Conservation (phyloP, 2,888 invertebrate genomes). For the Meghimatium bilineatum region DNA sequence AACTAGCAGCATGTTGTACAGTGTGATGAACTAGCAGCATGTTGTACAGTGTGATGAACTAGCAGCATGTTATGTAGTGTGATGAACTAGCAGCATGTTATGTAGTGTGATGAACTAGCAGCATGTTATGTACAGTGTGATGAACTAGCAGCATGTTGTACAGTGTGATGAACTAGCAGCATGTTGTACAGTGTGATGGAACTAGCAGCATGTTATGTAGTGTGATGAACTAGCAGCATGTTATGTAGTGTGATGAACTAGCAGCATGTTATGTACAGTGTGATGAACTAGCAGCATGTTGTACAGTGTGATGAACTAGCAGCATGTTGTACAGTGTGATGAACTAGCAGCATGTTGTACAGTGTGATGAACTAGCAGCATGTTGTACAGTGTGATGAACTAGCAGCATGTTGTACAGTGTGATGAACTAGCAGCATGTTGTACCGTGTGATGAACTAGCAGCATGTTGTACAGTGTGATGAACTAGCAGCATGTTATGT, state of each 20-base stretch:
- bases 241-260: too few species aligned
- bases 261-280: neutral
- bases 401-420: too few species aligned
- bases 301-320: neutral
- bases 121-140: constrained; percentile 18
- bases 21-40: neutral
- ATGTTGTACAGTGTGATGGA: too few species aligned
- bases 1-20: neutral
- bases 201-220: neutral
- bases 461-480: neutral
- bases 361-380: constrained; percentile 20
- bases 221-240: neutral
- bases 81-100: too few species aligned
- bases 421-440: too few species aligned
- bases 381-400: constrained; percentile 12
- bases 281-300: neutral
- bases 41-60: neutral
- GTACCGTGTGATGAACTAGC: neutral
- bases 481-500: neutral
- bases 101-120: too few species aligned
- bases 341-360: too few species aligned
- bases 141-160: too few species aligned
- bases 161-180: too few species aligned
- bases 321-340: too few species aligned
- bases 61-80: too few species aligned